phyloP scores from a whole-genome alignment of 2,113 vertebrate species.

The Meriones unguiculatus region DNA sequence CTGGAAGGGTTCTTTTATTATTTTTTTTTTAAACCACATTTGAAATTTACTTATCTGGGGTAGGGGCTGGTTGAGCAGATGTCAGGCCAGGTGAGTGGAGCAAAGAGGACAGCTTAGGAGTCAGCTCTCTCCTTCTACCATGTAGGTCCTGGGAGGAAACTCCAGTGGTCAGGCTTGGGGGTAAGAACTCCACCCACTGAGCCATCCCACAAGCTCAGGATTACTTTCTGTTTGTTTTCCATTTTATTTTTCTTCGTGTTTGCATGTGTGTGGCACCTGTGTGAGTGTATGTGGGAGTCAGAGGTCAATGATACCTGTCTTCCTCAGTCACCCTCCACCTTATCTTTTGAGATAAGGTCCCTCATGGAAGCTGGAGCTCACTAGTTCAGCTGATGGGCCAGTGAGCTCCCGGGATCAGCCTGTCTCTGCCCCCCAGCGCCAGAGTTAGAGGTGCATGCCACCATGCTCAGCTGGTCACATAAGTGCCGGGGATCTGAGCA shows the following conservation, averaged over 20 bases:
- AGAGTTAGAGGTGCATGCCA: neutral
- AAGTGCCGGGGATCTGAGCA: neutral
- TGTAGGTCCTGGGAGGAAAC: neutral
- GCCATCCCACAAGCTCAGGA: neutral
- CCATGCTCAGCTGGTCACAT: neutral
- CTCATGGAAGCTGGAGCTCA: neutral
- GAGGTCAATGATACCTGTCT: too few relatives aligned
- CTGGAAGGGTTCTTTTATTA: neutral
- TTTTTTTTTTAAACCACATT: neutral
- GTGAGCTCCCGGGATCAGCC: neutral
- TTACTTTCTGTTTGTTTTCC: neutral
- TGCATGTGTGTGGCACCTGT: neutral
- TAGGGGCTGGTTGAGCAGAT: neutral
- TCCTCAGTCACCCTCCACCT: neutral
- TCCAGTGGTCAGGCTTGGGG: too few relatives aligned
- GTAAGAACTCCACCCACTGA: neutral
- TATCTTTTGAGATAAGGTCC: neutral
- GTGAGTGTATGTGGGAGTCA: neutral
- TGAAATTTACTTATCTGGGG: neutral
- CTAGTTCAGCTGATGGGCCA: neutral
- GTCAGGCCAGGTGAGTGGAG: neutral
- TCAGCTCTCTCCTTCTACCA: neutral
- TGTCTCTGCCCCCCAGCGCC: neutral
- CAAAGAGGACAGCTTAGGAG: neutral
- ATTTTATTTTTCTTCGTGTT: neutral